Base-by-base conservation (phyloP, 2,888 invertebrate species). In the Acleris laterana region DNA sequence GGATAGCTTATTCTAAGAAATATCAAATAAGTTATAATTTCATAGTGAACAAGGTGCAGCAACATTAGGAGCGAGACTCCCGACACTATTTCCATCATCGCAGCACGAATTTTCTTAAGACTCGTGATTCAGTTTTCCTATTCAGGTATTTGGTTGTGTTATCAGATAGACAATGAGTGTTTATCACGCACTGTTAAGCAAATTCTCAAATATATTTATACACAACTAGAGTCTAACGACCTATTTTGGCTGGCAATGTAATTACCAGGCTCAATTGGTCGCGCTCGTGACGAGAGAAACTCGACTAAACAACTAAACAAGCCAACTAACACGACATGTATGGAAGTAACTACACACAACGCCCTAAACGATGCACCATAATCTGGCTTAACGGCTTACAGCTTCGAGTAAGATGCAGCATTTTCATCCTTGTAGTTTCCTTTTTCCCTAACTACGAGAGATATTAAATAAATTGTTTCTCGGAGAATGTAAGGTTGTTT, bases 211-310 rank as follows among this genome's bases (percentile, higher is more conserved):
- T 51, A 51, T 38, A 61, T 56, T 52, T 22, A 19, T 25, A 28
- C 28, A 20, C 42, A 13, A 16, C 44, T 19, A 20, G 49, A 56
- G 50, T 66, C 11, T 51, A 57, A 61, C 38, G 66, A 57, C 57
- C 62, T 66, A 61, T 66, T 66, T 62, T 38, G 55, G 44, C 50
- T 56, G 56, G 46, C 57, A 25, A 66, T 38, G 50, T 65, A 62
- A 66, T 66, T 66, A 62, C 32, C 49, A 62, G 52, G 9, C 57
- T 66, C 66, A 62, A 66, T 66, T 66, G 66, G 56, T 51, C 28
- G n/a, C 66, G 66, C 50, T 62, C 61, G 57, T 66, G 66, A 62
- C 57, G 57, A 63, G 66, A 57, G 61, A 57, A 66, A 66, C 59
- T 55, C 13, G 4, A 13, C 38, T 38, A 13, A 38, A 38, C 38